A percentile compares a stretch with the other conserved stretches of the same genome.
phyloP scores from a whole-genome alignment of 2,888 invertebrate species.

The Zelleria hepariella region DNA sequence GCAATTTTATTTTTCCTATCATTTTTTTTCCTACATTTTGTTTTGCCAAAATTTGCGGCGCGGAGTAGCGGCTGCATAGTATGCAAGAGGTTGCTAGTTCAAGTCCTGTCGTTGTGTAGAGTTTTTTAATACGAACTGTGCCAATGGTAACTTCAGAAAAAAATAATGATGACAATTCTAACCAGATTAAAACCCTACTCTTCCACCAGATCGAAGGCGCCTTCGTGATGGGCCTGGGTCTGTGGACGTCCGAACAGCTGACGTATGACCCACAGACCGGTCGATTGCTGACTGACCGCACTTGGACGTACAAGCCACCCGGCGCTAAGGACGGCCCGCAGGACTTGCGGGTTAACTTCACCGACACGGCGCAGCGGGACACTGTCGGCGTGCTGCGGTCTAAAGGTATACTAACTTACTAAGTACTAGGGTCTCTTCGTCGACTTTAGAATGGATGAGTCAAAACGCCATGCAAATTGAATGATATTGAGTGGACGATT shows the following conservation, averaged over 20 bases:
- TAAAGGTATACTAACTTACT: constrained; percentile 65
- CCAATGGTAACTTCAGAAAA: too few relatives aligned
- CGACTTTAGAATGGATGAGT: too few relatives aligned
- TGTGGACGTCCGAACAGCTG: constrained; percentile 79
- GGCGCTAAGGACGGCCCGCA: constrained; percentile 79
- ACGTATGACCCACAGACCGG: constrained; percentile 72
- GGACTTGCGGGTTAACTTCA: constrained; percentile 71
- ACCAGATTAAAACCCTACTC: not conserved
- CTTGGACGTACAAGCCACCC: constrained; percentile 82
- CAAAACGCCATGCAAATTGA: too few relatives aligned
- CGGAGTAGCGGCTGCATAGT: too few relatives aligned
- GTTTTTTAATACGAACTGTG: too few relatives aligned
- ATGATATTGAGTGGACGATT: too few relatives aligned
- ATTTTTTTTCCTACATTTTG: too few relatives aligned
- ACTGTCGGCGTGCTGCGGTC: constrained; percentile 75
- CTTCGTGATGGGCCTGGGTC: constrained; percentile 79
- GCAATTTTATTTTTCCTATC: too few relatives aligned
- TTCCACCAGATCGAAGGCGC: constrained; percentile 75
- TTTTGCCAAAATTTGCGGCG: too few relatives aligned
- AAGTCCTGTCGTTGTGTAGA: too few relatives aligned
- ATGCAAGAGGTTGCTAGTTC: too few relatives aligned
- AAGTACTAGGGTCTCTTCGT: not conserved
- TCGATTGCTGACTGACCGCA: constrained; percentile 75
- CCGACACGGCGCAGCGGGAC: constrained; percentile 43
- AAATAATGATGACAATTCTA: too few relatives aligned